Conservation (phyloP, 2,113 vertebrate species). For the Mesocricetus auratus region DNA sequence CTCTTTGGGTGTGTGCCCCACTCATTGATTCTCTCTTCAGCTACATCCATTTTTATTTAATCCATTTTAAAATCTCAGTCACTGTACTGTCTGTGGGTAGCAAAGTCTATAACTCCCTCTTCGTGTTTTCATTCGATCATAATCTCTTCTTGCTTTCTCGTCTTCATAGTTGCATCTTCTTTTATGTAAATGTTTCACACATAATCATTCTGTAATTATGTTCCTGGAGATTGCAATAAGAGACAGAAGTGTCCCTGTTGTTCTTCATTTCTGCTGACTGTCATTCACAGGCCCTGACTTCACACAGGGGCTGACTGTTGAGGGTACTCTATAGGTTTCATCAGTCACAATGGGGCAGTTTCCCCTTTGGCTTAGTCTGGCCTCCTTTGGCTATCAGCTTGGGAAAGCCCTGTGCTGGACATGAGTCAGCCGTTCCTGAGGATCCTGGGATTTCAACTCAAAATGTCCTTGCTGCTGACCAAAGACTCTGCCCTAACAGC, state of each 20-base stretch:
- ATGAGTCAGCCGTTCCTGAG: background rate
- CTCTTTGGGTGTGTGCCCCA: background rate
- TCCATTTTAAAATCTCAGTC: background rate
- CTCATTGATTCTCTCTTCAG: conserved; percentile 26
- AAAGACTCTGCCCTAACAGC: background rate
- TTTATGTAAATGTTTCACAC: background rate
- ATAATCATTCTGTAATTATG: background rate
- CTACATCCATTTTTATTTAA: background rate
- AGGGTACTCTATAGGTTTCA: background rate
- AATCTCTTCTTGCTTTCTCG: background rate
- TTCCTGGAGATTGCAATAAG: background rate
- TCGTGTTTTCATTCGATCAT: background rate
- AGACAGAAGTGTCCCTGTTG: background rate
- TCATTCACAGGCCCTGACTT: background rate
- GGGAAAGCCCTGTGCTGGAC: background rate
- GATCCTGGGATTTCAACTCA: background rate
- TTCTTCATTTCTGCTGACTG: background rate
- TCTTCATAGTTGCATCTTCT: background rate
- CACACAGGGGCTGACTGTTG: no score
- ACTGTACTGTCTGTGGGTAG: background rate
- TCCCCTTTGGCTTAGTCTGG: background rate
- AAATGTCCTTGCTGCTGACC: background rate
- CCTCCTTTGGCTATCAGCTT: background rate
- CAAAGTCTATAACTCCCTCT: background rate
- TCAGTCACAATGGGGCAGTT: background rate